Evolutionary conservation across 2,113 vertebrate species (phyloP).

Genomic region (Burhinus oedicnemus): DNA sequence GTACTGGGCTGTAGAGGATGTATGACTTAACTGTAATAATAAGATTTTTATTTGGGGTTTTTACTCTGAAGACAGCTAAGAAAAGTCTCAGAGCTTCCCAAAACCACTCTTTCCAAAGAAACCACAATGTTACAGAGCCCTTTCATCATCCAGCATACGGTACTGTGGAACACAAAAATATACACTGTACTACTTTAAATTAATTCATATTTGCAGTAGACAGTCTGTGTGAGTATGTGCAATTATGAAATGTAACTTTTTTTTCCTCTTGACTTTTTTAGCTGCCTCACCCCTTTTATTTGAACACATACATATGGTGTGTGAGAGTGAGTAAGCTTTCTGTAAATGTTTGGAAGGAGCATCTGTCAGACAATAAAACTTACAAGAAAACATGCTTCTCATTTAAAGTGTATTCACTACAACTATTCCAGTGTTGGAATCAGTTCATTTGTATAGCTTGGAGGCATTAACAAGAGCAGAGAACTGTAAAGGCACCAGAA

Average conservation of each 20-base stretch:
- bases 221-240: constrained; percentile 52
- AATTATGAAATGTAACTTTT: constrained; percentile 51
- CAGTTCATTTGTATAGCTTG: constrained; percentile 51
- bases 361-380: constrained; percentile 70
- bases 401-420: constrained; percentile 45
- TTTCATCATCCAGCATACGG: constrained; percentile 36
- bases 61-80: constrained; percentile 22
- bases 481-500: constrained; percentile 46
- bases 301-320: constrained; percentile 62
- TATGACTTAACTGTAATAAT: not conserved
- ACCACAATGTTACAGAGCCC: constrained; percentile 45
- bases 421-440: constrained; percentile 40
- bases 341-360: constrained; percentile 66
- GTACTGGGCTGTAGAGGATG: not conserved
- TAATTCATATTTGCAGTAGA: constrained; percentile 44
- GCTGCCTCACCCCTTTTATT: constrained; percentile 59
- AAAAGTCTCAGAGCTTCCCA: constrained; percentile 17
- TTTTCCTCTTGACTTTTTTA: constrained; percentile 55
- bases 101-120: constrained; percentile 41
- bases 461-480: constrained; percentile 56
- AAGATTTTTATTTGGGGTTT: not conserved
- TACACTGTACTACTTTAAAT: constrained; percentile 42
- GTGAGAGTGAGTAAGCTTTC: constrained; percentile 57
- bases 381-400: constrained; percentile 64
- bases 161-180: constrained; percentile 31